Evolutionary conservation across 2,113 vertebrate genomes (phyloP).

Genomic region (Micronycteris hirsuta): DNA sequence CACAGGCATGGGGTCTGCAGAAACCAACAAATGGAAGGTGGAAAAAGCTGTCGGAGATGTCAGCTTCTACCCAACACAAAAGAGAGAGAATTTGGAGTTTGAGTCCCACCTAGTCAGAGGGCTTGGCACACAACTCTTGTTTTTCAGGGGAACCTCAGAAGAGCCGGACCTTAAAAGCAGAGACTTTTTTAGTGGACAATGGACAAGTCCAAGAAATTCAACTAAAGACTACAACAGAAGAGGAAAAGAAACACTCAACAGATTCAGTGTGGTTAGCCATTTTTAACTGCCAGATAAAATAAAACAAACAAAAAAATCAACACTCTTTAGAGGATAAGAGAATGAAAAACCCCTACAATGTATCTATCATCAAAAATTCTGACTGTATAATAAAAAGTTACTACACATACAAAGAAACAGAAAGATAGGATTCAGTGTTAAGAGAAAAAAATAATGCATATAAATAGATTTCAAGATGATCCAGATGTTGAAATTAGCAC

Average conservation of each 20-base stretch:
- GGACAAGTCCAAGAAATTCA: slow-evolving; percentile 14
- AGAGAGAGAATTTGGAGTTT: not conserved
- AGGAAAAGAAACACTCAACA: not conserved
- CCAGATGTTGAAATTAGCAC: not conserved
- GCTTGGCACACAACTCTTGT: not conserved
- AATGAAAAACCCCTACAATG: not conserved
- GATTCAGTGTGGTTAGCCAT: not conserved
- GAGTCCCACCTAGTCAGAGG: not conserved
- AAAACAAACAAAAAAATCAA: not conserved
- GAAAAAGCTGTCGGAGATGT: not conserved
- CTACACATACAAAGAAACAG: not conserved
- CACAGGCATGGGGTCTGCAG: not conserved
- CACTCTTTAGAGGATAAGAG: not conserved
- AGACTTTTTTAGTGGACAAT: not conserved
- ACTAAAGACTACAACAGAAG: not conserved
- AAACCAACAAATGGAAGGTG: not conserved
- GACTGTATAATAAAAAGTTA: not conserved
- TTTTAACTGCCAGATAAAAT: slow-evolving; percentile 9
- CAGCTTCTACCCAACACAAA: not conserved
- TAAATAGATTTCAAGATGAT: not conserved
- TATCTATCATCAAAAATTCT: not conserved
- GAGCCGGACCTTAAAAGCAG: not conserved
- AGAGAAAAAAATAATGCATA: not conserved
- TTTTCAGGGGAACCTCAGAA: not conserved
- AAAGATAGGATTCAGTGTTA: not conserved